These are phyloP conservation scores for Bungarus multicinctus DNA, from an alignment of 2,113 vertebrate genomes.

Conservation along the genomic window DNA sequence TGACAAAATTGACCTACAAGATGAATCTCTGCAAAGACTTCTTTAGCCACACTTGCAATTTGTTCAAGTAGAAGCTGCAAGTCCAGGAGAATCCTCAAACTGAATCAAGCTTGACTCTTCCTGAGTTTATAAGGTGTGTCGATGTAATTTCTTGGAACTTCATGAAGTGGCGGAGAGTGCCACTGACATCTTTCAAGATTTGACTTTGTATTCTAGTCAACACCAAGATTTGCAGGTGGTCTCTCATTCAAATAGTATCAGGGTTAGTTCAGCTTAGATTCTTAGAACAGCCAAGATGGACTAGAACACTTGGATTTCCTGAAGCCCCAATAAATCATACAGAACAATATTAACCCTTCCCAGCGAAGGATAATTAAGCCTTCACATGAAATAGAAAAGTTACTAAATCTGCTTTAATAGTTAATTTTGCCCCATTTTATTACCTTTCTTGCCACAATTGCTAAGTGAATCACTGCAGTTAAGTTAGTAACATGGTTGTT, in stretches of 20 bases:
- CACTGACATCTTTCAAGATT: background rate
- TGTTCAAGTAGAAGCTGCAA: background rate
- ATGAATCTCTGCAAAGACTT: background rate
- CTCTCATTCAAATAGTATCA: background rate
- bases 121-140: background rate
- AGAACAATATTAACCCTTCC: background rate
- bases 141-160: background rate
- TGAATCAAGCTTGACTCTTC: background rate
- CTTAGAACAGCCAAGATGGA: background rate
- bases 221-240: background rate
- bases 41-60: background rate
- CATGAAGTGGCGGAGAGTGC: background rate
- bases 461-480: background rate
- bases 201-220: background rate
- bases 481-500: background rate
- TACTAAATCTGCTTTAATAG: background rate
- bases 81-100: background rate
- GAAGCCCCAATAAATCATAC: background rate
- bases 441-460: background rate
- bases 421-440: background rate
- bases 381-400: background rate
- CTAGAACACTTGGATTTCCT: background rate
- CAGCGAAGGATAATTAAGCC: background rate
- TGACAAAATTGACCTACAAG: background rate
- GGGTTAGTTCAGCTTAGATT: background rate